Conservation (phyloP, 1,140 invertebrate genomes). For the Tribolium madens region DNA sequence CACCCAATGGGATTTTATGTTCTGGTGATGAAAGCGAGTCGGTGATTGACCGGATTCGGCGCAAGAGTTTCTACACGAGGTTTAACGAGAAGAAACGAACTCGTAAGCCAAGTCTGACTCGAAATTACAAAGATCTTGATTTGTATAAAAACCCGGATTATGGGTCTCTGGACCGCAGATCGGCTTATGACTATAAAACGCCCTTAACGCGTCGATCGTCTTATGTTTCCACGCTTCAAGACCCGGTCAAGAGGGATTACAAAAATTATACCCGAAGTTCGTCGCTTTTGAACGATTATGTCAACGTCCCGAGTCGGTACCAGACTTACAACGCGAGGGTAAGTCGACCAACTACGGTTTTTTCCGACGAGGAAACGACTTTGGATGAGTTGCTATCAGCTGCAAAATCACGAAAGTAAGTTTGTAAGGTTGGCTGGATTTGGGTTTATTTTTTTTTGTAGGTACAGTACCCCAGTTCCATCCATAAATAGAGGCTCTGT, state of each 20-base stretch:
- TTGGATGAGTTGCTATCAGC: constrained; percentile 56
- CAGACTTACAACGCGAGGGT: constrained; percentile 61
- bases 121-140: constrained; percentile 62
- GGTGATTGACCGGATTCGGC: constrained; percentile 85
- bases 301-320: constrained; percentile 60
- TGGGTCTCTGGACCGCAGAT: constrained; percentile 58
- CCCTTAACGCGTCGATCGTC: constrained; percentile 40
- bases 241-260: constrained; percentile 50
- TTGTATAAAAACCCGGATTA: constrained; percentile 62
- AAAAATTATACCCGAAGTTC: constrained; percentile 59
- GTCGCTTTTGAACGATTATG: constrained; percentile 62
- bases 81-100: constrained; percentile 85
- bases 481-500: constrained; percentile 56
- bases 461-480: constrained; percentile 57
- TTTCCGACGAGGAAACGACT: constrained; percentile 58
- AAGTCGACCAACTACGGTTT: constrained; percentile 53
- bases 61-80: constrained; percentile 89
- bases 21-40: constrained; percentile 65
- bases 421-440: background rate
- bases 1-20: constrained; percentile 66
- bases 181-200: constrained; percentile 45
- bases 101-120: constrained; percentile 57
- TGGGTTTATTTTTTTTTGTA: constrained; percentile 40
- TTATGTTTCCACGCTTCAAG: background rate
- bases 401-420: constrained; percentile 57